These are phyloP conservation scores for Paracanthobrama guichenoti DNA, from an alignment of 2,113 vertebrate species.

Conservation along the genomic window DNA sequence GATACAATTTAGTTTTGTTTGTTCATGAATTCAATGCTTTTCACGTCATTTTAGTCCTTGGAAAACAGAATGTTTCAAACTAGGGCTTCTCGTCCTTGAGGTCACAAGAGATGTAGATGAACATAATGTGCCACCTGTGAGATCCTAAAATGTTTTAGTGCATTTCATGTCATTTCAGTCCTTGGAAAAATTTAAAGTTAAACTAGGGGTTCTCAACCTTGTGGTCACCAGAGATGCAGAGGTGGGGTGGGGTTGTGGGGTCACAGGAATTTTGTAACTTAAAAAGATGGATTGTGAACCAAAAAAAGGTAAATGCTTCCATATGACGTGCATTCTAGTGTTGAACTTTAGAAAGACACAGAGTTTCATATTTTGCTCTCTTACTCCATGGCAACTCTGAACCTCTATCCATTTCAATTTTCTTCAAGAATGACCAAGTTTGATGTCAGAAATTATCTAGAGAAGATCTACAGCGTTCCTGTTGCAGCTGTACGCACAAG, in stretches of 20 bases:
- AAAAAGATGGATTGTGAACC: background rate
- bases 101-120: background rate
- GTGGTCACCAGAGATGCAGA: background rate
- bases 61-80: background rate
- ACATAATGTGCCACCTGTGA: background rate
- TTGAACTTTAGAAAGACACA: background rate
- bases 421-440: slow-evolving; percentile 89
- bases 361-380: slow-evolving; percentile 29
- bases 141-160: background rate
- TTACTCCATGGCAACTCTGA: slow-evolving; percentile 33
- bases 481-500: slow-evolving; percentile 88
- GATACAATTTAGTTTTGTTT: slow-evolving; percentile 10
- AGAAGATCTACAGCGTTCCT: slow-evolving; percentile 87
- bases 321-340: slow-evolving; percentile 22
- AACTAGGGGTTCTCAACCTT: background rate
- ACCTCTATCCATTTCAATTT: background rate
- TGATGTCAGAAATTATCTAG: slow-evolving; percentile 91
- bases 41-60: background rate
- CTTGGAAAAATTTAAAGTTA: background rate
- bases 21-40: background rate
- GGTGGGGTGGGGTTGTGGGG: background rate
- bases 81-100: background rate
- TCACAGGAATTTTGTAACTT: background rate
- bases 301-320: background rate
- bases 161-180: background rate